Conservation (phyloP, 2,113 vertebrate species). For the Candoia aspera region DNA sequence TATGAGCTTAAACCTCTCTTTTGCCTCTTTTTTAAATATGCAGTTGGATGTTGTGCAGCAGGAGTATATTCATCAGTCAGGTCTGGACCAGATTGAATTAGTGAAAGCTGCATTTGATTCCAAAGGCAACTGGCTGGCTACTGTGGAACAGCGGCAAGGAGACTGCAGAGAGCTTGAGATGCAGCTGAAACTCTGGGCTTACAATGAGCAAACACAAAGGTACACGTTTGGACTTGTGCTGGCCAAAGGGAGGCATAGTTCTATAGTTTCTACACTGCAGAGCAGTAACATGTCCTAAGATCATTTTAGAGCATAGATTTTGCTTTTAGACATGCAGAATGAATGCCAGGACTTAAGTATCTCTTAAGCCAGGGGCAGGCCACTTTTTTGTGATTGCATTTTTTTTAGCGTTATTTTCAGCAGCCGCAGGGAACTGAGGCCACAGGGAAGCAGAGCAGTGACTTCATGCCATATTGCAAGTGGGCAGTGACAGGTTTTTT, state of each 20-base stretch:
- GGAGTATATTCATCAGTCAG: constrained; percentile 85
- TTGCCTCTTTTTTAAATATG: constrained; percentile 13
- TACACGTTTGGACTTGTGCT: constrained; percentile 56
- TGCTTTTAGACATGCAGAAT: neutral
- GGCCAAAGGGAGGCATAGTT: neutral
- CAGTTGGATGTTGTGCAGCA: constrained; percentile 96
- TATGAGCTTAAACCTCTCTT: rapidly evolving
- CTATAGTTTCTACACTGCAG: neutral
- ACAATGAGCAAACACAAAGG: constrained; percentile 84
- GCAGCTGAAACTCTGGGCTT: constrained; percentile 90
- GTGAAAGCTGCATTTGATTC: constrained; percentile 80
- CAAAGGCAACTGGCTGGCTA: constrained; percentile 86
- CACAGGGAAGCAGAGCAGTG: neutral
- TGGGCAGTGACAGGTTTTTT: neutral
- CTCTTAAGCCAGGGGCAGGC: neutral
- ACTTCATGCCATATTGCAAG: neutral
- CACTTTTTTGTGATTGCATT: neutral
- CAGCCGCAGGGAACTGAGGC: neutral
- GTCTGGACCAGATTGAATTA: constrained; percentile 85
- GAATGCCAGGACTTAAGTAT: neutral
- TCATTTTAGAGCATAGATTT: neutral
- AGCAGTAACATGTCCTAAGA: neutral
- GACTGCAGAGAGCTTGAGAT: constrained; percentile 78
- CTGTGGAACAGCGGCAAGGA: constrained; percentile 85
- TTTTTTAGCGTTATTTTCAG: neutral